A percentile compares a stretch with the other conserved stretches of the same genome.
These are phyloP conservation scores for Panthera uncia DNA, from an alignment of 2,113 vertebrate species.

Conservation along the genomic window DNA sequence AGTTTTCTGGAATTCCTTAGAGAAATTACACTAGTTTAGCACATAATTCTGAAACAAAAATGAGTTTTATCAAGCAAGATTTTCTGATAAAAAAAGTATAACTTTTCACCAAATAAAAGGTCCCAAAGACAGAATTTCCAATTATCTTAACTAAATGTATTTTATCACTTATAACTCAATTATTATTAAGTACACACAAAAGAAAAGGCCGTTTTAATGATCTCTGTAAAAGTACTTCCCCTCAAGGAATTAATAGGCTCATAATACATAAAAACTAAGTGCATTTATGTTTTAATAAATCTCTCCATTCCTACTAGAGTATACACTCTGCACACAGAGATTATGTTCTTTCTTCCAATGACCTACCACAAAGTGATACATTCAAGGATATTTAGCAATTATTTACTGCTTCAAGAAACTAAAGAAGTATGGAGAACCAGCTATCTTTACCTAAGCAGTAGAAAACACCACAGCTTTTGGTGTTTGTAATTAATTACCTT, in stretches of 20 bases:
- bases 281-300: slow-evolving; percentile 28
- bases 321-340: background rate
- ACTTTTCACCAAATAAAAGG: slow-evolving; percentile 25
- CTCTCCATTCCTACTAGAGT: background rate
- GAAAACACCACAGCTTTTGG: background rate
- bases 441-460: background rate
- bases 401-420: slow-evolving; percentile 6
- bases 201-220: background rate
- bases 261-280: background rate
- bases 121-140: background rate
- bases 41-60: background rate
- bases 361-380: background rate
- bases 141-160: background rate
- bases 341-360: background rate
- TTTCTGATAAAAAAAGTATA: background rate
- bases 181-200: background rate
- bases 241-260: background rate
- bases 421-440: background rate
- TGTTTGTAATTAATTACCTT: background rate
- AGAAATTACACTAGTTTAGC: background rate
- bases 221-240: background rate
- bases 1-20: background rate
- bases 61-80: background rate
- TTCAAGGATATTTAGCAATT: background rate
- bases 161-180: background rate